Evolutionary conservation across 2,888 invertebrate species (phyloP).

Genomic region (Morpho deidamia): DNA sequence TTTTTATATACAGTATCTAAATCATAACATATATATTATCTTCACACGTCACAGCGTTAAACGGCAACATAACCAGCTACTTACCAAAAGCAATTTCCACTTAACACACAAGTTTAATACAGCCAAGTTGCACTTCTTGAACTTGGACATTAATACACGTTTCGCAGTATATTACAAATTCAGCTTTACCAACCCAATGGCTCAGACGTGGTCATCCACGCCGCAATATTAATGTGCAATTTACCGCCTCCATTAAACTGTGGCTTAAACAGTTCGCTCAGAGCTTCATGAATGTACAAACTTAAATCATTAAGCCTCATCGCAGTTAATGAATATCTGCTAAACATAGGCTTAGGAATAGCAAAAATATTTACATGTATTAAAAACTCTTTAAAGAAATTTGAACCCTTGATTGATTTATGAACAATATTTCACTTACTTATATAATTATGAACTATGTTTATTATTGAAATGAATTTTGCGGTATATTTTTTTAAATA

Average conservation of each 20-base stretch:
- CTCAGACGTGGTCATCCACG: conserved; percentile 35
- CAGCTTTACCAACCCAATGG: conserved; percentile 8
- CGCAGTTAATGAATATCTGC: conserved; percentile 55
- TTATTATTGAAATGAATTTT: too few relatives aligned
- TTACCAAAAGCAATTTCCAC: background rate
- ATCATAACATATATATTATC: too few relatives aligned
- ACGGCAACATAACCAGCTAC: background rate
- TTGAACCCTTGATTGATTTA: too few relatives aligned
- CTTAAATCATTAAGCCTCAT: conserved; percentile 58
- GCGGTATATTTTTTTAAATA: too few relatives aligned
- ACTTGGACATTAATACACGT: background rate
- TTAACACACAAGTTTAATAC: background rate
- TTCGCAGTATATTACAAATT: conserved; percentile 11
- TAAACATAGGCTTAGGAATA: conserved; percentile 23
- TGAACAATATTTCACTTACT: too few relatives aligned
- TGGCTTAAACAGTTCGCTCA: conserved; percentile 53
- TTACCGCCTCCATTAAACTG: conserved; percentile 57
- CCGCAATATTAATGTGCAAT: conserved; percentile 60
- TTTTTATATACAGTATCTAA: too few relatives aligned
- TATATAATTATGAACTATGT: too few relatives aligned
- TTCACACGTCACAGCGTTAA: too few relatives aligned
- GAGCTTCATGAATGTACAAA: conserved; percentile 60
- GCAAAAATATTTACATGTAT: too few relatives aligned
- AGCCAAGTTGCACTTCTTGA: conserved; percentile 4
- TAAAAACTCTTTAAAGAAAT: background rate